These are phyloP conservation scores for Bembecia ichneumoniformis DNA, from an alignment of 2,888 invertebrate species.

Conservation along the genomic window DNA sequence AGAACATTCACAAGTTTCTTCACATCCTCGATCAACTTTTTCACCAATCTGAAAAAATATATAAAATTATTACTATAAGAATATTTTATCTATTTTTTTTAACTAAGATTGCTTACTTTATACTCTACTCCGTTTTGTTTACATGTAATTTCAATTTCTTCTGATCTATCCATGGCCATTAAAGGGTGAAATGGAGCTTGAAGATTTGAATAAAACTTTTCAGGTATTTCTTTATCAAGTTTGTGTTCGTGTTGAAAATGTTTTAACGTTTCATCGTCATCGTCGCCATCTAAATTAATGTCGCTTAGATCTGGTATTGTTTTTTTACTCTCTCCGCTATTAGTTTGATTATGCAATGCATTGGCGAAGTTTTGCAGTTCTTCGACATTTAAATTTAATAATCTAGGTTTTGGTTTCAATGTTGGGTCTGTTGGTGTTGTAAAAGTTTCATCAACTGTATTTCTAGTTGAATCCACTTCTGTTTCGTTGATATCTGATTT, in stretches of 20 bases:
- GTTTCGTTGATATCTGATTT: constrained; percentile 14
- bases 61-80: not conserved
- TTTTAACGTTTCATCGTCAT: constrained; percentile 60
- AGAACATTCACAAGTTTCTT: constrained; percentile 82
- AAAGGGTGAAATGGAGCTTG: constrained; percentile 52
- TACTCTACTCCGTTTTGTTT: constrained; percentile 59
- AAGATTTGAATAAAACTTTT: constrained; percentile 54
- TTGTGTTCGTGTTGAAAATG: constrained; percentile 22
- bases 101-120: constrained; percentile 43
- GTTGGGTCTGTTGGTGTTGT: constrained; percentile 16
- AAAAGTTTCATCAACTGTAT: constrained; percentile 13
- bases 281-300: constrained; percentile 78
- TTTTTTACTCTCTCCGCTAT: constrained; percentile 33
- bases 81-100: not conserved
- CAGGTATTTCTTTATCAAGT: constrained; percentile 35
- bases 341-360: constrained; percentile 49
- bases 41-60: constrained; percentile 74
- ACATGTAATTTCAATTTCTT: constrained; percentile 46
- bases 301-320: constrained; percentile 78
- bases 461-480: constrained; percentile 18
- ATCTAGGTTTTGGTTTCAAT: constrained; percentile 39
- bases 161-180: constrained; percentile 36
- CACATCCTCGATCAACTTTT: constrained; percentile 80
- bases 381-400: constrained; percentile 55
- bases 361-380: constrained; percentile 58